Conservation (phyloP, 2,797 vertebrate genomes). For the Scleropages formosus region DNA sequence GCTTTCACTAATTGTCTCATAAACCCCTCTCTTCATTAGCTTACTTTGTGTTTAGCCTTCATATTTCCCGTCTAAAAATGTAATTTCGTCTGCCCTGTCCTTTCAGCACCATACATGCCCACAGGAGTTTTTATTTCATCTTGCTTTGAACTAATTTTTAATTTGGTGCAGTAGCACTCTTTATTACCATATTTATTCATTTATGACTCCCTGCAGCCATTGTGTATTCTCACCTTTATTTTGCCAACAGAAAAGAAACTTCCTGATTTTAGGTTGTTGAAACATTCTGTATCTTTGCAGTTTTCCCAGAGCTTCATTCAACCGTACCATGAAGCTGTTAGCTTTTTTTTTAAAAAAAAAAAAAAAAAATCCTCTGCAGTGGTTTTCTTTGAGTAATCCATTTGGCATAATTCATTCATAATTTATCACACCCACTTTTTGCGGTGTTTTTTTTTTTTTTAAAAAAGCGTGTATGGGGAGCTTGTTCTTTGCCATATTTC, state of each 20-base stretch:
- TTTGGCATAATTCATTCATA: too few species aligned
- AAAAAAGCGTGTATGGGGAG: constrained; percentile 16
- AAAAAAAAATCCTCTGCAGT: too few species aligned
- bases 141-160: constrained; percentile 67
- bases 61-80: not conserved
- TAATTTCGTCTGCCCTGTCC: constrained; percentile 52
- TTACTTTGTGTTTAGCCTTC: not conserved
- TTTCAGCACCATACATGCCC: constrained; percentile 53
- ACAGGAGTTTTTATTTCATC: constrained; percentile 60
- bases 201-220: constrained; percentile 58
- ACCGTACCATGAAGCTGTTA: constrained; percentile 4
- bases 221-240: constrained; percentile 57
- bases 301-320: not conserved
- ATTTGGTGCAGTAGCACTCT: constrained; percentile 59
- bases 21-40: constrained; percentile 4
- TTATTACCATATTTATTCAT: constrained; percentile 67
- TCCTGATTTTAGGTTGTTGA: constrained; percentile 14
- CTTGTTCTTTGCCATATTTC: not conserved
- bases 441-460: too few species aligned
- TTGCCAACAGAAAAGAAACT: not conserved
- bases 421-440: constrained; percentile 13
- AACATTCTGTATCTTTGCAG: not conserved
- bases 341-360: not conserved
- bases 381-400: too few species aligned
- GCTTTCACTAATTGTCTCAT: not conserved